A percentile compares a stretch with the other conserved stretches of the same genome.
Conservation (phyloP, 2,113 vertebrate species). For the Rhinolophus ferrumequinum region DNA sequence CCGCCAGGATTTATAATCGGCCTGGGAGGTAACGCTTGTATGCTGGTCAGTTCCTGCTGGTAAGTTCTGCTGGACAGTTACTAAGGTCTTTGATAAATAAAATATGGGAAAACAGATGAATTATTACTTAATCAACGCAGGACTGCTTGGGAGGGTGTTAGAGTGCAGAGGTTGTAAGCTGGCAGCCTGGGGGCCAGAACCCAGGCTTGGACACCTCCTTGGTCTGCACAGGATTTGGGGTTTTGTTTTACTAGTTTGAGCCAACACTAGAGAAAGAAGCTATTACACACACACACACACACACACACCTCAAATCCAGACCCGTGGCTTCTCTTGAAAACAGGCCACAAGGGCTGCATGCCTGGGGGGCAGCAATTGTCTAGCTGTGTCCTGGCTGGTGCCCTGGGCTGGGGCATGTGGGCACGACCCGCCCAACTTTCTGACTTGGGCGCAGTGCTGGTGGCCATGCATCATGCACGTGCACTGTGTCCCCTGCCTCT, state of each 20-base stretch:
- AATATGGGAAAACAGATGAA: slow-evolving; percentile 70
- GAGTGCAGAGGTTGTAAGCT: neutral
- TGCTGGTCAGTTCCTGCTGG: slow-evolving; percentile 62
- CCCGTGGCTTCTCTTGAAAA: neutral
- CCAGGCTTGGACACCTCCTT: neutral
- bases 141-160: neutral
- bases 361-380: fast-evolving
- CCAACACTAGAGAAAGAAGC: neutral
- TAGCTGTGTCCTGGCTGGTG: neutral
- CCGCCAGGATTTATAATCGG: neutral
- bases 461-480: fast-evolving
- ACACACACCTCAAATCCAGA: too few species aligned
- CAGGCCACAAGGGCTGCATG: fast-evolving
- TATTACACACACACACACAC: fast-evolving
- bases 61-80: slow-evolving; percentile 60
- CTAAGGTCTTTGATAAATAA: slow-evolving; percentile 78
- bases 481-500: neutral
- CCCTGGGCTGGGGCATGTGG: too few species aligned
- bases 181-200: neutral
- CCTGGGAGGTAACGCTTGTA: slow-evolving; percentile 66
- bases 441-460: fast-evolving
- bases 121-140: slow-evolving; percentile 73
- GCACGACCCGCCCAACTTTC: fast-evolving
- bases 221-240: neutral
- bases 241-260: neutral